Percentiles rank a stretch among this genome's conserved stretches.
phyloP scores from a whole-genome alignment of 2,888 invertebrate genomes.

The Drepanosiphum platanoidis region DNA sequence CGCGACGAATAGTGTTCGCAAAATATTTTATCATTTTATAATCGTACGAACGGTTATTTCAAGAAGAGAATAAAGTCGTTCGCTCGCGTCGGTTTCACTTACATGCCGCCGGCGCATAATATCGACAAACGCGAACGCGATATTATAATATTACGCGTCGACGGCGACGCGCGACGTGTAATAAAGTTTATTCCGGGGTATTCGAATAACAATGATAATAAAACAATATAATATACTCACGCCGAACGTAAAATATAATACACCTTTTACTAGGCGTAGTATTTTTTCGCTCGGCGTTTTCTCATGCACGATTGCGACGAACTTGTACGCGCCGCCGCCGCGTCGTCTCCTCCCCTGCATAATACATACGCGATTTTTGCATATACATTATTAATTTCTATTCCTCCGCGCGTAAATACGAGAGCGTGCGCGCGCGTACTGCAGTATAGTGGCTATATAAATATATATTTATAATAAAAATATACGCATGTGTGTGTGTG shows the following conservation, averaged over 20 bases:
- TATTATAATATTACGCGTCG: too few species aligned
- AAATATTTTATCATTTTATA: too few species aligned
- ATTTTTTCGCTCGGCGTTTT: conserved; percentile 45
- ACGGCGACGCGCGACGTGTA: not conserved
- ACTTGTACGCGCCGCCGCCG: not conserved
- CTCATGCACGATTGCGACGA: not conserved
- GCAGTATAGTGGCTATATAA: not conserved
- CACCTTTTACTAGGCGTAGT: not conserved
- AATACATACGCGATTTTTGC: conserved; percentile 7
- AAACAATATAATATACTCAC: not conserved
- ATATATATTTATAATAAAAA: not conserved
- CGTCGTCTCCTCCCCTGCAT: not conserved
- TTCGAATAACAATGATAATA: not conserved
- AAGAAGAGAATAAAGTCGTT: too few species aligned
- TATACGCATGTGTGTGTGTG: not conserved
- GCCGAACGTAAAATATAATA: not conserved
- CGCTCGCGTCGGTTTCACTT: too few species aligned
- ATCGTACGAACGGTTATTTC: too few species aligned
- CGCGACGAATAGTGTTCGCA: too few species aligned
- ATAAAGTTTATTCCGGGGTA: not conserved
- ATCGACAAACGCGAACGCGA: too few species aligned
- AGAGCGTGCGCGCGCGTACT: not conserved
- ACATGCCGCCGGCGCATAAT: too few species aligned
- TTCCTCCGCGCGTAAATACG: not conserved
- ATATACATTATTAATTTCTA: conserved; percentile 45